These are phyloP conservation scores for Drosophila rufa DNA, from an alignment of 1,140 invertebrate species.

Conservation along the genomic window DNA sequence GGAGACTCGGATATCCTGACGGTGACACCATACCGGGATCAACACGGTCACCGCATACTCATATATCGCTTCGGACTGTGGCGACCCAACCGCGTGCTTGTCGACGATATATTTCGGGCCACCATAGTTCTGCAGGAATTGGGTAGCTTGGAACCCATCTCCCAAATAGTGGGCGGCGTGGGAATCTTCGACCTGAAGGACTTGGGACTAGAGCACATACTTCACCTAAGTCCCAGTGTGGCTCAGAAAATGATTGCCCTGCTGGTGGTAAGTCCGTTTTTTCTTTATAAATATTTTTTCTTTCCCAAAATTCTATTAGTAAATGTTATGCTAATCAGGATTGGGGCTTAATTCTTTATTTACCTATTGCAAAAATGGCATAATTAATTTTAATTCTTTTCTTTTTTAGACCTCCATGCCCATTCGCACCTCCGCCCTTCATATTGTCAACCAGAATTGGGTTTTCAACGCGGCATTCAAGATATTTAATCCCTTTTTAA, in stretches of 20 bases:
- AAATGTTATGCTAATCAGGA: too few relatives aligned
- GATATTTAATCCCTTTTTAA: constrained; percentile 91
- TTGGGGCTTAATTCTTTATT: not conserved
- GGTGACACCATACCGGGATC: constrained; percentile 91
- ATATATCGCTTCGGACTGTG: constrained; percentile 88
- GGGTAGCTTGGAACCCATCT: constrained; percentile 89
- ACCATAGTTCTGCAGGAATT: constrained; percentile 90
- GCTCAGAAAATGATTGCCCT: constrained; percentile 89
- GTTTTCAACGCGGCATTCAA: constrained; percentile 91
- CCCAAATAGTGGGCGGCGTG: constrained; percentile 91
- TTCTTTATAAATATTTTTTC: constrained; percentile 25
- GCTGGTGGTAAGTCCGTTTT: constrained; percentile 87
- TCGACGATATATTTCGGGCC: constrained; percentile 91
- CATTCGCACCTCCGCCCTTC: constrained; percentile 90
- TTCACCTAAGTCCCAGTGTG: constrained; percentile 90
- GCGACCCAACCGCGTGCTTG: constrained; percentile 88
- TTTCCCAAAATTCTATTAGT: not conserved
- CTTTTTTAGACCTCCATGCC: constrained; percentile 89
- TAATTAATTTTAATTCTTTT: not conserved
- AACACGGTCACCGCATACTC: constrained; percentile 86
- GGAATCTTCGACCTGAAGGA: constrained; percentile 91
- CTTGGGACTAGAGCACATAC: constrained; percentile 89
- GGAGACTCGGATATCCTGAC: constrained; percentile 90
- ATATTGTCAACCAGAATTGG: constrained; percentile 92
- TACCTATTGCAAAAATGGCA: not conserved